Evolutionary conservation across 2,797 vertebrate genomes (phyloP).

Genomic region (Takifugu rubripes): DNA sequence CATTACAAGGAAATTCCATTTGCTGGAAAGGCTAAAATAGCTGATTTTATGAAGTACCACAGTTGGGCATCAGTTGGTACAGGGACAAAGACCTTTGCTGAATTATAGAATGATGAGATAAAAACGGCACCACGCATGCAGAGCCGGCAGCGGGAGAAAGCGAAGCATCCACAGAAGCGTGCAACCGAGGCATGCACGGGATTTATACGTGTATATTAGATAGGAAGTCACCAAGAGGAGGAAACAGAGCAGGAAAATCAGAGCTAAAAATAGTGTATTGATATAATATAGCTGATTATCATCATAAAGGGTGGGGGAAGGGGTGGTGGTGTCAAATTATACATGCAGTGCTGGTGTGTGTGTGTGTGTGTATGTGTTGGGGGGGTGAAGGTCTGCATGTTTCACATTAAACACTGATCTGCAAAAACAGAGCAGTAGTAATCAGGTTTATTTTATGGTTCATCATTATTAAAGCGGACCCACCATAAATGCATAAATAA

Average conservation of each 20-base stretch:
- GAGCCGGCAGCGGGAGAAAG: neutral
- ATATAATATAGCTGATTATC: slow-evolving; percentile 54
- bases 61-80: slow-evolving; percentile 52
- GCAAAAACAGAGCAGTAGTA: slow-evolving; percentile 7
- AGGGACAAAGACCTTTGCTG: slow-evolving; percentile 58
- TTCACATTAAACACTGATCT: slow-evolving; percentile 28
- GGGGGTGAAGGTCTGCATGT: slow-evolving; percentile 3
- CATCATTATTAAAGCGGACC: neutral
- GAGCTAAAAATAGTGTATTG: slow-evolving; percentile 66
- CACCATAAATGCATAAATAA: no score
- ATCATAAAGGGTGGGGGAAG: slow-evolving; percentile 55
- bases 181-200: slow-evolving; percentile 20
- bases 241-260: slow-evolving; percentile 30
- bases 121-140: slow-evolving; percentile 15
- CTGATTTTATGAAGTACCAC: slow-evolving; percentile 58
- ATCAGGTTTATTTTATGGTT: slow-evolving; percentile 6
- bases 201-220: slow-evolving; percentile 57
- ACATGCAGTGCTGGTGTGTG: slow-evolving; percentile 2
- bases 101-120: slow-evolving; percentile 57
- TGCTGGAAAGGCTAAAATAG: slow-evolving; percentile 60
- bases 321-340: slow-evolving; percentile 42
- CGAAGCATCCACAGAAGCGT: slow-evolving; percentile 27
- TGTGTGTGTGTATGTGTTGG: slow-evolving; percentile 23
- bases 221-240: slow-evolving; percentile 50
- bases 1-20: slow-evolving; percentile 77